Percentiles rank a stretch among this genome's conserved stretches.
These are phyloP conservation scores for Rugalucina vietnamica DNA, from an alignment of 2,888 invertebrate genomes.

Conservation along the genomic window DNA sequence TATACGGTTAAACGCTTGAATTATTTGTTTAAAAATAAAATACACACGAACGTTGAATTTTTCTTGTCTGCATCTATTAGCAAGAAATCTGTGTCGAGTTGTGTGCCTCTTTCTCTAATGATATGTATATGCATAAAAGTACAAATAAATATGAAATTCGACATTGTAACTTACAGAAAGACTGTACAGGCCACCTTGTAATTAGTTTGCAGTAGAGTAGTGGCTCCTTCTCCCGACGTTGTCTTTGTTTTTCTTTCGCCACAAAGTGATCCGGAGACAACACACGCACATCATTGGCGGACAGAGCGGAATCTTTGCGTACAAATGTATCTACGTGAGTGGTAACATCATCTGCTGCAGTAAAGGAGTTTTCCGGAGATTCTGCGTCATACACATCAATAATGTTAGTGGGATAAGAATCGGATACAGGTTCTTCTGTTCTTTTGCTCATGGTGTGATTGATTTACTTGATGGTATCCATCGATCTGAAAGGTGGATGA, in stretches of 20 bases:
- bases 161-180: slow-evolving; percentile 49
- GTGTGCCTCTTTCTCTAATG: background rate
- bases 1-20: too few species aligned
- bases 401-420: background rate
- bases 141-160: too few species aligned
- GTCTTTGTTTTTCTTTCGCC: slow-evolving; percentile 27
- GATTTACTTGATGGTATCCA: too few species aligned
- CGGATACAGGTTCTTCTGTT: background rate
- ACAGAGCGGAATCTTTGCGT: too few species aligned
- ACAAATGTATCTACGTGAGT: background rate
- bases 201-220: slow-evolving; percentile 49
- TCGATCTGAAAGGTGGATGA: too few species aligned
- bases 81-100: background rate
- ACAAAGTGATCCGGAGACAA: too few species aligned
- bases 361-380: background rate
- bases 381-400: background rate
- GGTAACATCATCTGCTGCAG: too few species aligned
- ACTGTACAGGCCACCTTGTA: slow-evolving; percentile 27
- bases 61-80: too few species aligned
- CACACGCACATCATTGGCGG: too few species aligned
- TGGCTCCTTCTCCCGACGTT: slow-evolving; percentile 44
- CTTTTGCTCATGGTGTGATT: background rate
- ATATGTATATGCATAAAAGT: background rate
- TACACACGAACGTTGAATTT: too few species aligned
- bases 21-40: too few species aligned